Percentiles rank a stretch among this genome's conserved stretches.
Conservation (phyloP, 2,113 vertebrate species). For the Myxocyprinus asiaticus region DNA sequence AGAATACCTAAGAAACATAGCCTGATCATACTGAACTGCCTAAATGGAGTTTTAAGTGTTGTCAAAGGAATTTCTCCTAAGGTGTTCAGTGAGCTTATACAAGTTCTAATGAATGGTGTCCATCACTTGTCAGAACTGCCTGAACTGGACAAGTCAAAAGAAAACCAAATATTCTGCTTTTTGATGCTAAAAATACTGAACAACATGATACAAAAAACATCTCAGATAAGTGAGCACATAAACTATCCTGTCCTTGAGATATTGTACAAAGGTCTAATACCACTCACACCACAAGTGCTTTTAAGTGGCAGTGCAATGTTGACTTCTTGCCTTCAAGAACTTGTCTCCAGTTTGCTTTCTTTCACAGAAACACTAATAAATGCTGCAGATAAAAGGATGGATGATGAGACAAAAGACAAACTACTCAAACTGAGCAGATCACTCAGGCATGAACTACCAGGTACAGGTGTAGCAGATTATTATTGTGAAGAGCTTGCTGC, state of each 20-base stretch:
- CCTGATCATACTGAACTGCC: rapidly evolving
- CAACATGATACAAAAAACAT: slow-evolving; percentile 60
- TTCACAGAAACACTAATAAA: slow-evolving; percentile 58
- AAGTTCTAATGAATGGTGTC: slow-evolving; percentile 44
- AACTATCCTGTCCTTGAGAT: slow-evolving; percentile 22
- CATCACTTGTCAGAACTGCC: too few species aligned
- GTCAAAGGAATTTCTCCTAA: slow-evolving; percentile 54
- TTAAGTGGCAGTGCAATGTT: too few species aligned
- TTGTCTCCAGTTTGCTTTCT: too few species aligned
- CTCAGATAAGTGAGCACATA: slow-evolving; percentile 16
- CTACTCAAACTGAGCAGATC: slow-evolving; percentile 39
- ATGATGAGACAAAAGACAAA: slow-evolving; percentile 57
- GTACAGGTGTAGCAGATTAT: not conserved
- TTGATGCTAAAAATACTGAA: slow-evolving; percentile 28
- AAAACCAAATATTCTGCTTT: rapidly evolving
- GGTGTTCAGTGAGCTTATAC: not conserved
- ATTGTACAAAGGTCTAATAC: slow-evolving; percentile 50
- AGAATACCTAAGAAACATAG: rapidly evolving
- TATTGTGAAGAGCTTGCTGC: not conserved
- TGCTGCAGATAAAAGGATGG: slow-evolving; percentile 46
- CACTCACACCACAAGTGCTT: not conserved
- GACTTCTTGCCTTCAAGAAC: too few species aligned
- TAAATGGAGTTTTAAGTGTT: slow-evolving; percentile 46
- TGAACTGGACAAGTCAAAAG: not conserved
- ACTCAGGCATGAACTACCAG: slow-evolving; percentile 22